Conservation (phyloP, 2,888 invertebrate species). For the Drosophila peninsularis region DNA sequence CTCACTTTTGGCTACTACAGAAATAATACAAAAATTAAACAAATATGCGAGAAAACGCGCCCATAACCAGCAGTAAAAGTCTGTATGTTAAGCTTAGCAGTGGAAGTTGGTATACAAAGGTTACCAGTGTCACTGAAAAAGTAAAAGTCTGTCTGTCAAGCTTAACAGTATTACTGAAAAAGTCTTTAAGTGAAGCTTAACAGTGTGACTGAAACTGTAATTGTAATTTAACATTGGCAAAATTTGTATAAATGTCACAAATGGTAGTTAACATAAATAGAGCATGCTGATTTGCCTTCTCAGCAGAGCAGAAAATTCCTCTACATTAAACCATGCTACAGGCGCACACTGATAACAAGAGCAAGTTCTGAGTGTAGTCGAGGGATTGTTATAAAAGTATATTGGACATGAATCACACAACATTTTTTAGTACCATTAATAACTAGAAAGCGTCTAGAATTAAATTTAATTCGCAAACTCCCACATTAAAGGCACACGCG, state of each 20-base stretch:
- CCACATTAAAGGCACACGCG: slow-evolving; percentile 1
- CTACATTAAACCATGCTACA: background rate
- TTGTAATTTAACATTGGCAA: too few species aligned
- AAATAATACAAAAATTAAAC: slow-evolving; percentile 17
- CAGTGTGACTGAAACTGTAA: background rate
- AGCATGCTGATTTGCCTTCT: slow-evolving; percentile 1
- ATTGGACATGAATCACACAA: slow-evolving; percentile 33
- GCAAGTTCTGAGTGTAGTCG: slow-evolving; percentile 3
- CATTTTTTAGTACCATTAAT: background rate
- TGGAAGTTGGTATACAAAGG: background rate
- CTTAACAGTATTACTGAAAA: background rate
- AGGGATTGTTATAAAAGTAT: slow-evolving; percentile 24
- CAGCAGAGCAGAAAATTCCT: background rate
- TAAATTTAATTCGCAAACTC: slow-evolving; percentile 4
- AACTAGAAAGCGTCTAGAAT: background rate
- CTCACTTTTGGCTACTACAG: slow-evolving; percentile 10
- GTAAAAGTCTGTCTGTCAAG: background rate
- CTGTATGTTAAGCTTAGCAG: background rate
- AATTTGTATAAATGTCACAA: background rate
- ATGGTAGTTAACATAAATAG: background rate
- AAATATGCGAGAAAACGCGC: background rate
- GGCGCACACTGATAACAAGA: slow-evolving; percentile 11
- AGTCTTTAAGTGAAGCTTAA: background rate
- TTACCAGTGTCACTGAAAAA: background rate
- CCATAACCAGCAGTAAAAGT: background rate